These are phyloP conservation scores for Epinephelus malabaricus DNA, from an alignment of 2,797 vertebrate species.

Conservation along the genomic window DNA sequence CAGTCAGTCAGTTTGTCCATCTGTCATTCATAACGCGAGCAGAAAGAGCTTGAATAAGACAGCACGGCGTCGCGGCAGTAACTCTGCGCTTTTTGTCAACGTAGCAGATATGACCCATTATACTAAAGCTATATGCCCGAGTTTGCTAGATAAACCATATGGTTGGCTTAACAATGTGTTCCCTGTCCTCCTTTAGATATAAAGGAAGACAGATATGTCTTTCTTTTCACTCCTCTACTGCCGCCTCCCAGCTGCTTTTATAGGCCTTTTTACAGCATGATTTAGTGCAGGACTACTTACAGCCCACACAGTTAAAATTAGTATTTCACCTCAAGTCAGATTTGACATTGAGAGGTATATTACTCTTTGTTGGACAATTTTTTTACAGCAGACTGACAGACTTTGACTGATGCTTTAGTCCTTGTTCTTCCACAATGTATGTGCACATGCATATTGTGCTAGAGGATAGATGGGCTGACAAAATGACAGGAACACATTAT, in stretches of 20 bases:
- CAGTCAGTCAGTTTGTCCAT: slow-evolving; percentile 69
- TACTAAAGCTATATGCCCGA: slow-evolving; percentile 52
- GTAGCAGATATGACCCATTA: slow-evolving; percentile 70
- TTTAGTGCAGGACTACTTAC: slow-evolving; percentile 65
- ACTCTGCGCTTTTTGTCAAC: slow-evolving; percentile 58
- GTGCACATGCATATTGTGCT: not conserved
- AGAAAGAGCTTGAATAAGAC: slow-evolving; percentile 64
- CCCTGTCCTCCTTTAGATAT: slow-evolving; percentile 69
- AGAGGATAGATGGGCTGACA: not conserved
- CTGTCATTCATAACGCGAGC: slow-evolving; percentile 66
- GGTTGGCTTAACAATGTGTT: slow-evolving; percentile 69
- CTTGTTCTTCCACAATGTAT: slow-evolving; percentile 4
- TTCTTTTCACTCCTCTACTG: slow-evolving; percentile 54
- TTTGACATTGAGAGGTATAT: slow-evolving; percentile 74
- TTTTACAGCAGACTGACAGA: slow-evolving; percentile 37
- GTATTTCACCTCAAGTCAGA: slow-evolving; percentile 68
- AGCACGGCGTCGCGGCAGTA: slow-evolving; percentile 18
- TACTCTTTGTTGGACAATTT: slow-evolving; percentile 43
- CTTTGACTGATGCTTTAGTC: slow-evolving; percentile 53
- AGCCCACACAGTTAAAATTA: slow-evolving; percentile 69
- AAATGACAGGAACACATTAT: slow-evolving; percentile 12
- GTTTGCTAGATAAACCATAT: slow-evolving; percentile 76
- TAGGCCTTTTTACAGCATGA: slow-evolving; percentile 69
- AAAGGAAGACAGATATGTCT: slow-evolving; percentile 71
- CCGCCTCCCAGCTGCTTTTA: slow-evolving; percentile 60